Evolutionary conservation across 1,140 invertebrate genomes (phyloP).

Genomic region (Paramacrobiotus metropolitanus): DNA sequence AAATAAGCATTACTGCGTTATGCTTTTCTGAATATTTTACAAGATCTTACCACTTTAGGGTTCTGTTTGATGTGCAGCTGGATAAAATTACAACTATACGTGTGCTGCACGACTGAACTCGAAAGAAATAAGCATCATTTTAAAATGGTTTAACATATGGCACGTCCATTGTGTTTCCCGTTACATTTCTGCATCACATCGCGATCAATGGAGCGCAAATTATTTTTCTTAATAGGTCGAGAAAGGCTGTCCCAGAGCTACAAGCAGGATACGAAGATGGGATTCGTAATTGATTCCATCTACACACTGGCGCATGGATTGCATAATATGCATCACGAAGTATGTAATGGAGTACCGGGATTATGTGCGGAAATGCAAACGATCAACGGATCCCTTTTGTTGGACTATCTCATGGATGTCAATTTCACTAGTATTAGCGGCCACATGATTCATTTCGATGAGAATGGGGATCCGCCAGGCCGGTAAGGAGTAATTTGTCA

Average conservation of each 20-base stretch:
- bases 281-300: slow-evolving; percentile 47
- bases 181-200: no score
- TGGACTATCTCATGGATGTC: slow-evolving; percentile 49
- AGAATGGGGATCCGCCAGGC: slow-evolving; percentile 55
- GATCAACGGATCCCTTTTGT: slow-evolving; percentile 36
- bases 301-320: slow-evolving; percentile 40
- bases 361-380: slow-evolving; percentile 36
- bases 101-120: no score
- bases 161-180: no score
- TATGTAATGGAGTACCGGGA: slow-evolving; percentile 25
- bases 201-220: no score
- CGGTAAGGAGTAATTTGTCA: slow-evolving; percentile 27
- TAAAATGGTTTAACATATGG: no score
- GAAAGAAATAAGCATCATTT: no score
- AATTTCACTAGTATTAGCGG: slow-evolving; percentile 39
- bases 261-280: slow-evolving; percentile 47
- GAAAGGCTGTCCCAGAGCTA: slow-evolving; percentile 24
- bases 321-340: slow-evolving; percentile 31
- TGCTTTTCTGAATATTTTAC: no score
- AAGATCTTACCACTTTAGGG: no score
- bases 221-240: slow-evolving; percentile 19
- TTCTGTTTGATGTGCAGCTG: no score
- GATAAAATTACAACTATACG: no score
- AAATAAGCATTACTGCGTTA: no score
- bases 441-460: slow-evolving; percentile 48